Evolutionary conservation across 2,113 vertebrate genomes (phyloP).

Genomic region (Carollia perspicillata): DNA sequence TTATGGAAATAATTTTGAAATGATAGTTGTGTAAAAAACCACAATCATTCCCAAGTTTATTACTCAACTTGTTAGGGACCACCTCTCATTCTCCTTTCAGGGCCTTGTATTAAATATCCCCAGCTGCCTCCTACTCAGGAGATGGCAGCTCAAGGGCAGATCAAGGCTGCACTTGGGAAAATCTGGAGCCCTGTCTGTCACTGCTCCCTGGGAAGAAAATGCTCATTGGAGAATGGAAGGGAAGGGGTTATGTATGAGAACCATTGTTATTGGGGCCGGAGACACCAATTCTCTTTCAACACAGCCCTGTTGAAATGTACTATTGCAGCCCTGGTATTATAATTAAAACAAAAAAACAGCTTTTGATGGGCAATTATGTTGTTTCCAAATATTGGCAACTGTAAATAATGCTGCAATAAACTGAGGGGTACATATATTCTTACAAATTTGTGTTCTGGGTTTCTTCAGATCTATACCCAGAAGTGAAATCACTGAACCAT

Average conservation of each 20-base stretch:
- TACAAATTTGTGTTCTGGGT: neutral
- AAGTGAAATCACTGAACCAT: neutral
- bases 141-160: neutral
- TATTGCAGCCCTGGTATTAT: neutral
- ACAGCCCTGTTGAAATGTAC: neutral
- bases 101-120: neutral
- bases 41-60: neutral
- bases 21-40: neutral
- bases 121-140: too few species aligned
- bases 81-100: neutral
- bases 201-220: neutral
- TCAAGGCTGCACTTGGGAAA: too few species aligned
- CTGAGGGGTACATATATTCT: neutral
- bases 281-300: neutral
- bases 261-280: neutral
- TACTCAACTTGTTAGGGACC: neutral
- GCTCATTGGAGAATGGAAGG: neutral
- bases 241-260: neutral
- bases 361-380: neutral
- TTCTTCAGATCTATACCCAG: neutral
- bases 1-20: neutral
- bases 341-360: neutral
- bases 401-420: neutral
- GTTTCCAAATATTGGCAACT: neutral
- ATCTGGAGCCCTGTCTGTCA: neutral